Base-by-base conservation (phyloP, 1,140 invertebrate species). In the Hormaphis cornu region DNA sequence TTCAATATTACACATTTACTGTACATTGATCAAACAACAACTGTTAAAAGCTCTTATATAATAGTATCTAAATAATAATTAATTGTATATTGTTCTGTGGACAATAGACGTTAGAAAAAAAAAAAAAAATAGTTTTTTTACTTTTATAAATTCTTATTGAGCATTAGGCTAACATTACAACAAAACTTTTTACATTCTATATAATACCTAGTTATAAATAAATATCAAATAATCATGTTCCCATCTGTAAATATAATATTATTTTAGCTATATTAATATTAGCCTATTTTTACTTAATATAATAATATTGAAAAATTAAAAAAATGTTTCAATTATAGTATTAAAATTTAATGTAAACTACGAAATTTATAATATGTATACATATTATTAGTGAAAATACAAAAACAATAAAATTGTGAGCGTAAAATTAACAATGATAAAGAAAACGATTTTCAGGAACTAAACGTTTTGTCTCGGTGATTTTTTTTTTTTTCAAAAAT, bases 161-260 rank as follows among this genome's bases (percentile, higher is more conserved):
- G 61, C 61, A 66, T 66, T 66, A 66, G 61, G 26, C 61, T 66
- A 66, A 66, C 44, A 66, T 48, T 48, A 66, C 61, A 50, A 66
- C 26, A 46, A 61, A 61, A 44, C 40, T 44, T 63, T 63, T 35
- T 66, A 48, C 28, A 22, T 33, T 48, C 61, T 66, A 66, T 48
- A 50, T 35, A 46, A 48, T 48, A 66, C 61, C 61, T 52, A 52
- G 22, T 28, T 66, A 66, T 66, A 50, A 35, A 66, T 20, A 66
- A 28, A 44, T 66, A 66, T 66, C 61, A 66, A 66, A 66, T 48
- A 50, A 33, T 46, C 3, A 33, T 66, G 61, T 50, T 66, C 61
- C 61, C 42, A 33, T 66, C 28, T 14, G 18, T 28, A 50, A 10
- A 28, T 63, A 44, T 30, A 30, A 61, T 61, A 61, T 40, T 40